These are phyloP conservation scores for Pardalotus punctatus DNA, from an alignment of 2,113 vertebrate species.

Conservation along the genomic window DNA sequence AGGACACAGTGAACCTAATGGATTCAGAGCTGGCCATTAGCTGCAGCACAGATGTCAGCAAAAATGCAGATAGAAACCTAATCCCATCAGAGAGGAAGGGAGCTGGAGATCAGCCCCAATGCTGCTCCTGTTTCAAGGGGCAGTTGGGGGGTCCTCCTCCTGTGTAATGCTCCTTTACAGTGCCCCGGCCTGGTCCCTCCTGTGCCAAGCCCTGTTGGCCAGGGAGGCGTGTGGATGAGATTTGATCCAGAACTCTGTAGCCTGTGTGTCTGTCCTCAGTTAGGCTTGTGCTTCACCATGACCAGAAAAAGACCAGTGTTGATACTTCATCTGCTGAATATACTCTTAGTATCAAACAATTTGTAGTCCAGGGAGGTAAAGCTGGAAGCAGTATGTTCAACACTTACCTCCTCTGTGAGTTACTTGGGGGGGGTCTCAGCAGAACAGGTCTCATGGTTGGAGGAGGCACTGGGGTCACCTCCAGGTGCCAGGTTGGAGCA, in stretches of 20 bases:
- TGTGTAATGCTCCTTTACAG: not conserved
- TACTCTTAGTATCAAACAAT: not conserved
- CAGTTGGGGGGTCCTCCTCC: not conserved
- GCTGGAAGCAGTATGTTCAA: not conserved
- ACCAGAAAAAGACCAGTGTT: not conserved
- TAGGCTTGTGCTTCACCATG: not conserved
- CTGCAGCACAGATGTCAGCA: conserved; percentile 21
- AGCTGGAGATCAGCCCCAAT: not conserved
- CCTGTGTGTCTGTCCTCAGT: not conserved
- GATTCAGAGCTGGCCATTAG: conserved; percentile 22
- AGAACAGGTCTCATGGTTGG: not conserved
- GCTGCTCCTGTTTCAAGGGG: not conserved
- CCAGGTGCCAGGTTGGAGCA: not conserved
- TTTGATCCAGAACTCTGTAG: not conserved
- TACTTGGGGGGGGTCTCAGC: not conserved
- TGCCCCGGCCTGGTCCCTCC: not conserved
- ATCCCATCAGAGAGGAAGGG: not conserved
- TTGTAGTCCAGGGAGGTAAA: not conserved
- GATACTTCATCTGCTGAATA: not conserved
- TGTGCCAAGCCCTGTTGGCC: not conserved
- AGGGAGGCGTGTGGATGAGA: accelerated
- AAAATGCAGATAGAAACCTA: conserved; percentile 35
- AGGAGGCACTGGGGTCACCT: not conserved
- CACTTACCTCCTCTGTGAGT: not conserved
- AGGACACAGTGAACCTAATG: not conserved